Evolutionary conservation across 2,113 vertebrate species (phyloP).

Genomic region (Castor canadensis): DNA sequence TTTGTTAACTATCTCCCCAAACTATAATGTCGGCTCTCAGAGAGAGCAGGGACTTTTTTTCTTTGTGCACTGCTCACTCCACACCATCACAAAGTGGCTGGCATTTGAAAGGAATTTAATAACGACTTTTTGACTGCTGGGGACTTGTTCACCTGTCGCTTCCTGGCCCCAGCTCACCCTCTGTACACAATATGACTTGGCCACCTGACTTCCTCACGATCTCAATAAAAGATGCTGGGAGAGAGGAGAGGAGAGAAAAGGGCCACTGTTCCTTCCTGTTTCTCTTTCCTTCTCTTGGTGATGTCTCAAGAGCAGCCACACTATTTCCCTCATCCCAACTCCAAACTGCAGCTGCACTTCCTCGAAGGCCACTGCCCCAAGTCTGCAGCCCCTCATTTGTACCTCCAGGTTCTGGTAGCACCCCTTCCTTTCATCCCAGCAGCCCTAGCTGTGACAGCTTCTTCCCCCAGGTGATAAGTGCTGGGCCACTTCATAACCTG

Average conservation of each 20-base stretch:
- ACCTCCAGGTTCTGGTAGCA: neutral
- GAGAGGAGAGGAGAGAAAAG: neutral
- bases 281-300: neutral
- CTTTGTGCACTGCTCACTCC: neutral
- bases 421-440: neutral
- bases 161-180: neutral
- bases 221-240: neutral
- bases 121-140: neutral
- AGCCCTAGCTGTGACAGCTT: neutral
- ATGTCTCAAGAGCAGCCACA: neutral
- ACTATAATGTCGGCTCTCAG: neutral
- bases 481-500: neutral
- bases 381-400: neutral
- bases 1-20: neutral
- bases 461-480: neutral
- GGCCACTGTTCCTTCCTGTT: neutral
- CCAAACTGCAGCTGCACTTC: neutral
- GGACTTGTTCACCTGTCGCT: no score
- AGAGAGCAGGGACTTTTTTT: neutral
- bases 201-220: neutral
- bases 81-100: neutral
- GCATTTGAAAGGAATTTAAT: neutral
- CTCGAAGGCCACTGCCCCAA: accelerated
- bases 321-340: neutral
- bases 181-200: neutral